Evolutionary conservation across 2,113 vertebrate species (phyloP), one percentile per base, ranked within the genome.

Genomic region (Oryzias celebensis): DNA sequence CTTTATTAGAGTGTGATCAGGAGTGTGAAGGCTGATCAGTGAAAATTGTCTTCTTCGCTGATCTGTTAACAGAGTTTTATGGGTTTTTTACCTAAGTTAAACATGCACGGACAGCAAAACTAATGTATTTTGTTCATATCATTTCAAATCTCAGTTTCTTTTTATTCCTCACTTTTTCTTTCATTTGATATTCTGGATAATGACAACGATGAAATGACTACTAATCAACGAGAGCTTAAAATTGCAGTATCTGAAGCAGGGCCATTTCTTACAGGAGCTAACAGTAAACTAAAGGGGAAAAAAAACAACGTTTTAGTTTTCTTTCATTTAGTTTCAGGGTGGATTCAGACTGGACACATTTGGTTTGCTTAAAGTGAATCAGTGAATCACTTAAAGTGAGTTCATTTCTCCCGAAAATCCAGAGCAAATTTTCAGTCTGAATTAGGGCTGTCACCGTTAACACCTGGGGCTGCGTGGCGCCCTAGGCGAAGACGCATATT

Each of bases 1-100:
- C 46, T 58, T 56, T 26, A 58, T 43, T 68, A 58, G 5, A 62
- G 18, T 31, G 28, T 6, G 36, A 48, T 23, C 41, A 24, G 20
- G 20, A 20, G 20, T 20, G 20, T 20, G 20, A 20, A 20, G 6
- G 13, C 24, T 63, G 20, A n/a, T 15, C 58, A 45, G 45, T 22
- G 20, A n/a, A 50, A 47, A 22, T 45, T 43, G 5, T 52, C 20
- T 28, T 14, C 10, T 36, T 44, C 24, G 44, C 17, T 26, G n/a
- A 16, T 52, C 22, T 18, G 15, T 3, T 14, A 15, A 45, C 4
- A 48, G 46, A 18, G 8, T 48, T 48, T 8, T 2, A 48, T 18
- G 4, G 18, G 4, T 18, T 18, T 48, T 48, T 16, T n/a, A 17
- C 17, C 45, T 7, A 0, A 48, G 17, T 14, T 18, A 10, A 48